A percentile compares a stretch with the other conserved stretches of the same genome.
Conservation (phyloP, 2,797 vertebrate genomes). For the Rallus crepitans region DNA sequence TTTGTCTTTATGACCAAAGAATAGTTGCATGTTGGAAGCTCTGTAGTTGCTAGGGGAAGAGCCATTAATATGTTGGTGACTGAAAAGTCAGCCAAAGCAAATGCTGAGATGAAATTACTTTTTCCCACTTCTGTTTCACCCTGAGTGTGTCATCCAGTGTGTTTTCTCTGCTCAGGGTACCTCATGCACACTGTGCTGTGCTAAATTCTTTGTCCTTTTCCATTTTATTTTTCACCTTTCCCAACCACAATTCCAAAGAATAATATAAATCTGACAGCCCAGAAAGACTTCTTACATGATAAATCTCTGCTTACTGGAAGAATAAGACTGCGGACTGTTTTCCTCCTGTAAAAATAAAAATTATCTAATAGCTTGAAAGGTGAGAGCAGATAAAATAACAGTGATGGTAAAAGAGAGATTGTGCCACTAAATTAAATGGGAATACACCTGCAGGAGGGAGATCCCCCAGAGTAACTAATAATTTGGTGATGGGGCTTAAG, state of each 20-base stretch:
- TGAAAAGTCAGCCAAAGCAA: conserved; percentile 67
- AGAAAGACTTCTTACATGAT: background rate
- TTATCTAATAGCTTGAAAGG: background rate
- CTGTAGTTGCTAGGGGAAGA: conserved; percentile 68
- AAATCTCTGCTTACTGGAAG: background rate
- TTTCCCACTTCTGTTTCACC: conserved; percentile 43
- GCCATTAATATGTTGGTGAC: conserved; percentile 57
- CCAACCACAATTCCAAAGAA: background rate
- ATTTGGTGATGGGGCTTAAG: background rate
- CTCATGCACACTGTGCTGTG: background rate
- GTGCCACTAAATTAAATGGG: background rate
- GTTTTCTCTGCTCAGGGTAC: conserved; percentile 27
- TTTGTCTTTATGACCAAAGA: conserved; percentile 67
- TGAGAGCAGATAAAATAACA: background rate
- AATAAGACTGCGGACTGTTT: background rate
- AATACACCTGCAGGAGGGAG: background rate
- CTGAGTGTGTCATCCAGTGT: background rate
- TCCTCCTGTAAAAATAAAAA: background rate
- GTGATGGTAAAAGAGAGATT: background rate
- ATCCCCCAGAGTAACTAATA: background rate
- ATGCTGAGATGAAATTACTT: conserved; percentile 66
- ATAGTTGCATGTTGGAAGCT: conserved; percentile 65
- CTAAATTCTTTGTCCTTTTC: conserved; percentile 55
- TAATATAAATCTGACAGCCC: conserved; percentile 27
- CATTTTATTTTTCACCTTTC: conserved; percentile 56